Conservation (phyloP, 2,113 vertebrate species). For the Etheostoma spectabile region DNA sequence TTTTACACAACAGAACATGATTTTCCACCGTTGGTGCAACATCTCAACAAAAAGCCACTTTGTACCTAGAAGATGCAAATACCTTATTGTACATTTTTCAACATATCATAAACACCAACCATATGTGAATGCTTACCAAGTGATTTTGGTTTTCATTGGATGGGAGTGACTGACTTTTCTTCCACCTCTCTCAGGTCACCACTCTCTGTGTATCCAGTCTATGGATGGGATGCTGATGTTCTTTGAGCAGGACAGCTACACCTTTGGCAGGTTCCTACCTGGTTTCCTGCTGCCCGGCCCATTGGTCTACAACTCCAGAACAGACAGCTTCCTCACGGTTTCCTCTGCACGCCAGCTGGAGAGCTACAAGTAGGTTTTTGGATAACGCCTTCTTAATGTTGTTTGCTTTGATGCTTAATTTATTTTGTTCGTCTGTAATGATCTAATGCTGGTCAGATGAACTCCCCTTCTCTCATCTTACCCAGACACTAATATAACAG, state of each 20-base stretch:
- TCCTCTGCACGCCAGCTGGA: constrained; percentile 93
- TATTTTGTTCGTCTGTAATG: not conserved
- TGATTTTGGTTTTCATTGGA: too few species aligned
- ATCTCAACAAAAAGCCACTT: too few species aligned
- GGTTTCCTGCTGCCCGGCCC: constrained; percentile 96
- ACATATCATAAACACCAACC: too few species aligned
- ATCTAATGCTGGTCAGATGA: too few species aligned
- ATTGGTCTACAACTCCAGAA: constrained; percentile 90
- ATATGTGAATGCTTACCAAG: too few species aligned
- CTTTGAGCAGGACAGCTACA: constrained; percentile 97
- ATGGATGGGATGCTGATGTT: constrained; percentile 99
- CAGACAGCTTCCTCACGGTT: constrained; percentile 95
- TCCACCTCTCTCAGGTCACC: constrained; percentile 85
- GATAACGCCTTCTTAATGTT: too few species aligned
- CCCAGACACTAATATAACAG: not conserved
- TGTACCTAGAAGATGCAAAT: too few species aligned
- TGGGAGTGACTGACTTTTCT: not conserved
- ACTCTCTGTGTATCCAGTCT: constrained; percentile 97
- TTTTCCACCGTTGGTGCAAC: too few species aligned
- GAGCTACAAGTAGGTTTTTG: constrained; percentile 92
- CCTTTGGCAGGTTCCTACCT: constrained; percentile 94
- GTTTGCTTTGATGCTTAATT: not conserved
- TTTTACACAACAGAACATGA: too few species aligned
- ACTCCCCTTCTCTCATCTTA: not conserved
- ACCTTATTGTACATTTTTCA: too few species aligned